These are phyloP conservation scores for Atractosteus spatula DNA, from an alignment of 2,113 vertebrate species.

Conservation along the genomic window DNA sequence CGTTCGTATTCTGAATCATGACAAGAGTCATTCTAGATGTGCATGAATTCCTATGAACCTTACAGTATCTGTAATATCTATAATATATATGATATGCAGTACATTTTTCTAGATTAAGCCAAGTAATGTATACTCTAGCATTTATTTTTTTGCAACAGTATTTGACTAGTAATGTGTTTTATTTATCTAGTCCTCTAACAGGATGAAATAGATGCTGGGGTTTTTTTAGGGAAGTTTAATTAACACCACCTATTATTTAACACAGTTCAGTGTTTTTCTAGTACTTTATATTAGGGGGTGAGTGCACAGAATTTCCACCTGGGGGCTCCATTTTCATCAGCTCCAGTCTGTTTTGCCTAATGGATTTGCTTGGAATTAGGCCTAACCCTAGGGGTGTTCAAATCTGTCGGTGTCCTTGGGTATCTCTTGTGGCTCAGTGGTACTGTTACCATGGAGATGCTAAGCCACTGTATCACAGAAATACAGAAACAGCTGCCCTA, in stretches of 20 bases:
- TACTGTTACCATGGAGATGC: slow-evolving; percentile 55
- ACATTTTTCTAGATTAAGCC: too few relatives aligned
- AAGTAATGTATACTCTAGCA: too few relatives aligned
- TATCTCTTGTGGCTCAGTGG: slow-evolving; percentile 46
- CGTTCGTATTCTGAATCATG: too few relatives aligned
- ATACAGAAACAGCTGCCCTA: slow-evolving; percentile 33
- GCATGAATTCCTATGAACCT: too few relatives aligned
- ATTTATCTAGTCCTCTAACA: too few relatives aligned
- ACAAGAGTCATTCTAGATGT: too few relatives aligned
- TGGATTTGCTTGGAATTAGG: slow-evolving; percentile 9
- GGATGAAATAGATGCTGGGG: too few relatives aligned
- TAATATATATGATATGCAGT: too few relatives aligned
- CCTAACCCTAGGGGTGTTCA: slow-evolving; percentile 7
- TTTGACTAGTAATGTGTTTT: too few relatives aligned
- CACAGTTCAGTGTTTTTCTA: not conserved
- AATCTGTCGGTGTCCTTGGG: slow-evolving; percentile 24
- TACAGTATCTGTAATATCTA: too few relatives aligned
- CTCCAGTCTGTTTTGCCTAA: not conserved
- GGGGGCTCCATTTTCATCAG: not conserved
- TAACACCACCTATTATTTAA: not conserved
- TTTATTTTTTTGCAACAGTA: too few relatives aligned
- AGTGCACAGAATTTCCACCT: not conserved
- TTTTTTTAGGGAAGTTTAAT: too few relatives aligned
- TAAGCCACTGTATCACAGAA: slow-evolving; percentile 36
- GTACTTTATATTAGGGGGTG: not conserved